Conservation (phyloP, 1,140 invertebrate species). For the Microvelia longipes region DNA sequence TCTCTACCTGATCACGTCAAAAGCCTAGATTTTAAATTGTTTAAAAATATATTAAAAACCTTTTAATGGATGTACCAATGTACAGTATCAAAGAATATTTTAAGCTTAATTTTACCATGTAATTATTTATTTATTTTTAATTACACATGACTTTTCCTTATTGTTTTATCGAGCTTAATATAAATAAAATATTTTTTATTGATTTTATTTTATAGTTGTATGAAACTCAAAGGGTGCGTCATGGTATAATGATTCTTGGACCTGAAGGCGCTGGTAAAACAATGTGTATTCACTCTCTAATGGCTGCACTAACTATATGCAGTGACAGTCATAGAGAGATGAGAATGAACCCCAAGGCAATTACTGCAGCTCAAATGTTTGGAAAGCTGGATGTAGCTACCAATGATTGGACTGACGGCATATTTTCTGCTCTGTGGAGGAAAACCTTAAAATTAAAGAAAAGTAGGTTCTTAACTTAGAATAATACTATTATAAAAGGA, state of each 20-base stretch:
- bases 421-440: conserved; percentile 90
- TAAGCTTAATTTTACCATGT: too few species aligned
- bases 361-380: conserved; percentile 95
- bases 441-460: conserved; percentile 80
- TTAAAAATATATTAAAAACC: too few species aligned
- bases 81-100: too few species aligned
- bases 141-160: too few species aligned
- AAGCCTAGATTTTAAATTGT: too few species aligned
- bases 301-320: conserved; percentile 75
- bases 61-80: too few species aligned
- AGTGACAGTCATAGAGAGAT: conserved; percentile 79
- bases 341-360: conserved; percentile 97
- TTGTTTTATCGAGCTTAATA: too few species aligned
- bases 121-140: too few species aligned
- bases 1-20: too few species aligned
- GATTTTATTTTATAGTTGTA: conserved; percentile 68
- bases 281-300: conserved; percentile 83
- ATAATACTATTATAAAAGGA: too few species aligned
- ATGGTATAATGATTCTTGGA: conserved; percentile 94
- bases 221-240: conserved; percentile 85
- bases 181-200: too few species aligned
- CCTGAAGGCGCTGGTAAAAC: conserved; percentile 92
- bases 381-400: conserved; percentile 87
- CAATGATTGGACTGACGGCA: conserved; percentile 96
- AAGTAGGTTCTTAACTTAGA: conserved; percentile 36